phyloP scores from a whole-genome alignment of 2,888 invertebrate species.

The Drosophila eohydei region DNA sequence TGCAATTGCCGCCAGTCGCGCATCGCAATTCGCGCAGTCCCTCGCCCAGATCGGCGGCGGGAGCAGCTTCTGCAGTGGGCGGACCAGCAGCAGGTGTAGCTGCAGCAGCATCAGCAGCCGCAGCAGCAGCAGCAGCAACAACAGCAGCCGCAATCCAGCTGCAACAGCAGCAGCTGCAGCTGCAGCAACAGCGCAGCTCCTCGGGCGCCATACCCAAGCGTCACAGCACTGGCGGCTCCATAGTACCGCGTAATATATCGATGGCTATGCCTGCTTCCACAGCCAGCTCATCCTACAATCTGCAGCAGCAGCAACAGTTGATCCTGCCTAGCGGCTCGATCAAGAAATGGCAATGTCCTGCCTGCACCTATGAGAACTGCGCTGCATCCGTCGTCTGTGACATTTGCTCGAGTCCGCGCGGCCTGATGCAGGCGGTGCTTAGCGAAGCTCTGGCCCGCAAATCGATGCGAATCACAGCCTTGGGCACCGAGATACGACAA shows the following conservation, averaged over 20 bases:
- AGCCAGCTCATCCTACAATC: slow-evolving; percentile 52
- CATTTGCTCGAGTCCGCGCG: slow-evolving; percentile 90
- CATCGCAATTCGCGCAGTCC: slow-evolving; percentile 85
- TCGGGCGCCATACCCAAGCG: slow-evolving; percentile 84
- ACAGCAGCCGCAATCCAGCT: not conserved
- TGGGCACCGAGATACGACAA: slow-evolving; percentile 85
- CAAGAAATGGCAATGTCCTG: slow-evolving; percentile 90
- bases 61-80: slow-evolving; percentile 1
- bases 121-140: not conserved
- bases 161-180: slow-evolving; percentile 10
- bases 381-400: slow-evolving; percentile 87
- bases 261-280: slow-evolving; percentile 53
- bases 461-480: slow-evolving; percentile 63
- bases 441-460: slow-evolving; percentile 72
- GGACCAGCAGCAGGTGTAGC: not conserved
- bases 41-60: slow-evolving; percentile 84
- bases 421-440: slow-evolving; percentile 76
- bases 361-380: slow-evolving; percentile 93
- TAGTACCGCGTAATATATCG: slow-evolving; percentile 64
- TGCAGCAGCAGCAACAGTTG: slow-evolving; percentile 56
- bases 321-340: slow-evolving; percentile 57
- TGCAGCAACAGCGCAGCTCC: slow-evolving; percentile 78
- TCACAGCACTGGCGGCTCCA: slow-evolving; percentile 79
- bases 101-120: slow-evolving; percentile 21
- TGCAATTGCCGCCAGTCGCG: slow-evolving; percentile 31